Evolutionary conservation across 2,888 invertebrate genomes (phyloP).

Genomic region (Caenorhabditis auriculariae): DNA sequence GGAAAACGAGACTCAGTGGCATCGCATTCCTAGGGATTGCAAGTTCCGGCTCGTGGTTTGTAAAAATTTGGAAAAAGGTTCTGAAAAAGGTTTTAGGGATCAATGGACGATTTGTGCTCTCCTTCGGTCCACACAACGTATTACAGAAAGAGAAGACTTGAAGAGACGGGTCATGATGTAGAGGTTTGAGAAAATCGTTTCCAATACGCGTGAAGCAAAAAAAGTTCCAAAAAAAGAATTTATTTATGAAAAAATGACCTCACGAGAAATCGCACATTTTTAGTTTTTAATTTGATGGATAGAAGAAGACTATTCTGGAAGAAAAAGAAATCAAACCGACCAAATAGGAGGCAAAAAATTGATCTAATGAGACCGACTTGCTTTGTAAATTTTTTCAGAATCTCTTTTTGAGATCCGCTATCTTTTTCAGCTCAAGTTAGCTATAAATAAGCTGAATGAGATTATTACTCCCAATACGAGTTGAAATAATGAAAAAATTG

Average conservation of each 20-base stretch:
- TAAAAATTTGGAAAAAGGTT: neutral
- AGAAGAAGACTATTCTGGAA: too few relatives aligned
- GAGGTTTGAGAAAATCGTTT: conserved; percentile 12
- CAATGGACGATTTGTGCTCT: conserved; percentile 29
- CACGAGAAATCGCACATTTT: too few relatives aligned
- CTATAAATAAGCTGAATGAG: too few relatives aligned
- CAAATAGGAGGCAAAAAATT: neutral
- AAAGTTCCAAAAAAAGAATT: neutral
- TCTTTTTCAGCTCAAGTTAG: too few relatives aligned
- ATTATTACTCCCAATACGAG: too few relatives aligned
- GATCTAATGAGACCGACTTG: too few relatives aligned
- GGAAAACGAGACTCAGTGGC: conserved; percentile 20
- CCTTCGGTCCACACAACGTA: conserved; percentile 21
- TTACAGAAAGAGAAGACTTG: conserved; percentile 10
- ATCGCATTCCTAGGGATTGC: conserved; percentile 20
- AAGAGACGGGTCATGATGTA: conserved; percentile 26
- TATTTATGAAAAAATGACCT: neutral
- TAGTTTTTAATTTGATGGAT: too few relatives aligned
- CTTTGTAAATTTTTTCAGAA: too few relatives aligned
- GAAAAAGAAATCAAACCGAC: too few relatives aligned
- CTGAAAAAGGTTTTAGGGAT: conserved; percentile 18
- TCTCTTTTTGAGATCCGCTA: neutral
- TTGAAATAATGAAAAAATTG: too few relatives aligned
- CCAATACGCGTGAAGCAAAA: neutral
- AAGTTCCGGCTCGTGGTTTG: conserved; percentile 29